These are phyloP conservation scores for Oryzias dopingdopingensis DNA, from an alignment of 2,797 vertebrate genomes.

Conservation along the genomic window DNA sequence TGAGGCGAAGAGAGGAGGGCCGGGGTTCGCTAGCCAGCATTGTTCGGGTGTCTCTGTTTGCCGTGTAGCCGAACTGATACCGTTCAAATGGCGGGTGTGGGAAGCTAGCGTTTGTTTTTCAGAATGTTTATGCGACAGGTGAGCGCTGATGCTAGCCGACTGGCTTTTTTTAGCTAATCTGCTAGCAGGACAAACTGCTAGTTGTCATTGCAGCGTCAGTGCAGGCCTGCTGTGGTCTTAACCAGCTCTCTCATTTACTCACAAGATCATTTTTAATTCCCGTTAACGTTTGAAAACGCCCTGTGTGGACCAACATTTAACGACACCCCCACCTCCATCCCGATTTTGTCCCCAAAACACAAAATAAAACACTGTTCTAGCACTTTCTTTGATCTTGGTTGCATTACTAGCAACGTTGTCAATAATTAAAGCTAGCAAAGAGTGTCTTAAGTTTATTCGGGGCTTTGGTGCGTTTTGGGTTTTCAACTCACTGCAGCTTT, in stretches of 20 bases:
- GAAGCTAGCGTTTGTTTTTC: background rate
- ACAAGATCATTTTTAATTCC: background rate
- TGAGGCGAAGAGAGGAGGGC: slow-evolving; percentile 48
- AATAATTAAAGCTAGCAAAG: slow-evolving; percentile 16
- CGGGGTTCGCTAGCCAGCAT: slow-evolving; percentile 24
- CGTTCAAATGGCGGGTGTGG: background rate
- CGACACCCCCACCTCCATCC: background rate
- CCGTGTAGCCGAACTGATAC: accelerated
- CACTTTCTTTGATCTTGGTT: slow-evolving; percentile 38
- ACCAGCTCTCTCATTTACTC: slow-evolving; percentile 11
- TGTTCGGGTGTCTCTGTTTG: background rate
- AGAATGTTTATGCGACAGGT: background rate
- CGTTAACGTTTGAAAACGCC: background rate
- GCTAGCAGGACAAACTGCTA: slow-evolving; percentile 31
- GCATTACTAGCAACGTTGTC: slow-evolving; percentile 32
- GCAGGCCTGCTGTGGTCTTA: slow-evolving; percentile 40
- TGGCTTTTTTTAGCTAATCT: slow-evolving; percentile 33
- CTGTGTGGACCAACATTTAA: background rate
- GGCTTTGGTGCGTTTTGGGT: slow-evolving; percentile 19
- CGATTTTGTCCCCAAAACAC: background rate
- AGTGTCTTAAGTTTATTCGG: background rate
- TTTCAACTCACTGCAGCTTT: slow-evolving; percentile 27
- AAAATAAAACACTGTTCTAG: slow-evolving; percentile 30
- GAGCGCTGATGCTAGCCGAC: slow-evolving; percentile 6
- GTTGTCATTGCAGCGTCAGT: slow-evolving; percentile 68